Conservation (phyloP, 2,797 vertebrate species). For the Muscicapa striata region DNA sequence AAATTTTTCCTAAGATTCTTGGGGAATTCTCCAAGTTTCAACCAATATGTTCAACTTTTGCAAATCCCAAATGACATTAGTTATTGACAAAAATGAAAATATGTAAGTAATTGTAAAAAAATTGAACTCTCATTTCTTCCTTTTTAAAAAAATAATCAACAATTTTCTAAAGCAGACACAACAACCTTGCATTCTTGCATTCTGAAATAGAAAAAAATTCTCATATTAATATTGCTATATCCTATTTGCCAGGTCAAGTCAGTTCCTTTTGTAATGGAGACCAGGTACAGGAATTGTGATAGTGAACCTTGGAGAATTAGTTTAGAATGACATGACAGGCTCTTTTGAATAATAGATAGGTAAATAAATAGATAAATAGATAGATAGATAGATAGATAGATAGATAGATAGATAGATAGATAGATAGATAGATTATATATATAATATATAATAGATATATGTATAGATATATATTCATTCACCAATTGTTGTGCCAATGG, state of each 20-base stretch:
- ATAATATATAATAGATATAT: neutral
- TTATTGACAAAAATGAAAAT: neutral
- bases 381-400: neutral
- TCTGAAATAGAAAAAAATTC: neutral
- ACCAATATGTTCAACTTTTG: too few species aligned
- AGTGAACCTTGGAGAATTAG: neutral
- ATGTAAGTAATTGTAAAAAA: neutral
- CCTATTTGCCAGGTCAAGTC: neutral
- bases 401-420: neutral
- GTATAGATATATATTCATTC: neutral
- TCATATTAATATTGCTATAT: neutral
- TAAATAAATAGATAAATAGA: neutral
- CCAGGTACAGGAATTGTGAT: neutral
- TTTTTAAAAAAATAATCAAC: neutral
- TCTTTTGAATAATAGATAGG: neutral
- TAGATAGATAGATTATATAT: too few species aligned
- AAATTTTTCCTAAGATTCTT: neutral
- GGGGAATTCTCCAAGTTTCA: neutral
- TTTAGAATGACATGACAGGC: neutral
- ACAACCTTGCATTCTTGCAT: neutral
- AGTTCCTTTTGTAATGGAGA: neutral
- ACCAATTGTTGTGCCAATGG: neutral
- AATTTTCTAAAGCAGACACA: neutral
- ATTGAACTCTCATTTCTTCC: rapidly evolving
- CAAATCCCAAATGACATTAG: too few species aligned